Conservation (phyloP, 2,113 vertebrate species). For the Oryzias celebensis region DNA sequence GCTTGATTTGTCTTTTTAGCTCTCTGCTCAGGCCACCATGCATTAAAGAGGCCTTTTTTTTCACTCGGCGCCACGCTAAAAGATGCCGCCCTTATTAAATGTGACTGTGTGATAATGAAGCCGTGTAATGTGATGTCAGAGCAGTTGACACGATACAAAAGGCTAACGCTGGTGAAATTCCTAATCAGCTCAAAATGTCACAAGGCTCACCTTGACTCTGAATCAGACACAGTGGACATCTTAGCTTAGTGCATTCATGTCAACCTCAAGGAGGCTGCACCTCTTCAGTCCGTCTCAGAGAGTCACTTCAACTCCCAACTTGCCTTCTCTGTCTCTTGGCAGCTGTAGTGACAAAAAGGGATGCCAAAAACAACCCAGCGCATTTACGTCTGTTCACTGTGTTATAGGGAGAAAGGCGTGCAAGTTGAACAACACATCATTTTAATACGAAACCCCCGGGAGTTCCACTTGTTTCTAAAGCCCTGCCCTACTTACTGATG, state of each 20-base stretch:
- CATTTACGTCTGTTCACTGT: background rate
- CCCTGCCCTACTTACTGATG: background rate
- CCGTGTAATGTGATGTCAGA: slow-evolving; percentile 72
- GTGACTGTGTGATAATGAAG: slow-evolving; percentile 77
- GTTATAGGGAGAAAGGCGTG: background rate
- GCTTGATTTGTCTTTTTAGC: slow-evolving; percentile 59
- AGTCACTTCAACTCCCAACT: slow-evolving; percentile 27
- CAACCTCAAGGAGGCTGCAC: slow-evolving; percentile 53
- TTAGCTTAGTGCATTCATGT: slow-evolving; percentile 54
- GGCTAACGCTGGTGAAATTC: slow-evolving; percentile 69
- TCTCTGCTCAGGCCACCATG: slow-evolving; percentile 46
- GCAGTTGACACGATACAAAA: slow-evolving; percentile 70
- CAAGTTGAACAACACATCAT: background rate
- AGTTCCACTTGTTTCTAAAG: background rate
- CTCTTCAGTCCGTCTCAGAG: slow-evolving; percentile 31
- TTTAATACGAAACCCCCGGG: background rate
- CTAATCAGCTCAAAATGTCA: slow-evolving; percentile 78
- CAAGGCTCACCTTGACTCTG: slow-evolving; percentile 66
- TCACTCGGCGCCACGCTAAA: slow-evolving; percentile 48
- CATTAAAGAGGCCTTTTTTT: slow-evolving; percentile 55
- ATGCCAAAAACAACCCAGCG: background rate
- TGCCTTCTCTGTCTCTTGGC: slow-evolving; percentile 1
- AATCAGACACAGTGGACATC: slow-evolving; percentile 52
- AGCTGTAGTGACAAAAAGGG: slow-evolving; percentile 11
- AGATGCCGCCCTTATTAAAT: slow-evolving; percentile 67